Percentiles rank a stretch among this genome's conserved stretches.
phyloP scores from a whole-genome alignment of 2,113 vertebrate species.

The Peromyscus maniculatus region DNA sequence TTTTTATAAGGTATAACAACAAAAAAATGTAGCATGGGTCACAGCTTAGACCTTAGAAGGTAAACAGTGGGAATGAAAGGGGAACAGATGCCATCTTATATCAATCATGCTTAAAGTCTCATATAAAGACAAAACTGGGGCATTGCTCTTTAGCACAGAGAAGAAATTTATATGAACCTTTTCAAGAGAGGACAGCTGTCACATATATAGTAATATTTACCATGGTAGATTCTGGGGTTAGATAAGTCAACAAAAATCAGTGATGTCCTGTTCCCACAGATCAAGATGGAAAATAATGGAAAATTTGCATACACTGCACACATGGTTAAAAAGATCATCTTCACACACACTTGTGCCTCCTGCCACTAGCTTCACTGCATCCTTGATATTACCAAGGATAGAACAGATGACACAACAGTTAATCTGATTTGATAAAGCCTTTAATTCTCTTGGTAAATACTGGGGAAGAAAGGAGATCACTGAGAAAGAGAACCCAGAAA shows the following conservation, averaged over 20 bases:
- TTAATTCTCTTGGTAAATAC: constrained; percentile 81
- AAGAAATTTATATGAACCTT: constrained; percentile 33
- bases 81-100: background rate
- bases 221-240: background rate
- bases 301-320: background rate
- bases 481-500: constrained; percentile 69
- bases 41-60: background rate
- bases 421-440: constrained; percentile 82
- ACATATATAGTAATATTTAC: constrained; percentile 48
- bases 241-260: constrained; percentile 17
- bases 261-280: background rate
- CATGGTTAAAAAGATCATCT: background rate
- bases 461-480: constrained; percentile 63
- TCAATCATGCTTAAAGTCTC: background rate
- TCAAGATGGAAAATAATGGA: constrained; percentile 2
- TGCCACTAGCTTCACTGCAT: background rate
- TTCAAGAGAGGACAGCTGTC: background rate
- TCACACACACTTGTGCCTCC: background rate
- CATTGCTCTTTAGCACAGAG: background rate
- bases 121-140: background rate
- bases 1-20: constrained; percentile 12
- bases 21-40: background rate
- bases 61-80: constrained; percentile 34
- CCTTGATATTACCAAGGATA: constrained; percentile 38
- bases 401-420: constrained; percentile 76